Evolutionary conservation across 2,888 invertebrate genomes (phyloP).

Genomic region (Agrochola macilenta): DNA sequence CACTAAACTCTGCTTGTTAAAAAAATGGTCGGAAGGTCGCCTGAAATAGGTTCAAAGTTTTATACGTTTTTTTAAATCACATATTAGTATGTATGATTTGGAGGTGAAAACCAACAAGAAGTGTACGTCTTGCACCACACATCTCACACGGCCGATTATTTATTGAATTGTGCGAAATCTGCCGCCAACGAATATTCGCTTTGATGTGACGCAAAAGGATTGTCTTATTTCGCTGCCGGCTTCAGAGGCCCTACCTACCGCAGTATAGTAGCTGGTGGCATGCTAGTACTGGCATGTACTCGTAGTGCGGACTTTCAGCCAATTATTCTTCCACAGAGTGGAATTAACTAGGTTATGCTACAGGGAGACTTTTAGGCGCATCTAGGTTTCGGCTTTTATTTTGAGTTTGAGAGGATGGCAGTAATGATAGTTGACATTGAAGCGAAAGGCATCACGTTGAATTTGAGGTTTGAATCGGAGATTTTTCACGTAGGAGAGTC

Average conservation of each 20-base stretch:
- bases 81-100: background rate
- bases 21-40: background rate
- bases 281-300: slow-evolving; percentile 10
- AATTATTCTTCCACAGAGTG: slow-evolving; percentile 38
- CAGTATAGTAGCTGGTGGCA: background rate
- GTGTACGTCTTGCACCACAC: slow-evolving; percentile 50
- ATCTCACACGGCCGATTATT: slow-evolving; percentile 73
- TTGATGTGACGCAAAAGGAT: slow-evolving; percentile 75
- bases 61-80: background rate
- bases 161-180: slow-evolving; percentile 79
- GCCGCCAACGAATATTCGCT: slow-evolving; percentile 70
- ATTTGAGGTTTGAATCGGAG: background rate
- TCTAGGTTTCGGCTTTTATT: slow-evolving; percentile 8
- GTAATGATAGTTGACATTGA: slow-evolving; percentile 21
- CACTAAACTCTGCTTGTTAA: background rate
- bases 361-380: slow-evolving; percentile 27
- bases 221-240: slow-evolving; percentile 68
- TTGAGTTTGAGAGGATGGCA: slow-evolving; percentile 7
- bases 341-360: slow-evolving; percentile 38
- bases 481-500: background rate
- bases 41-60: background rate
- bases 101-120: background rate
- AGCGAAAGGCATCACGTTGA: background rate
- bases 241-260: slow-evolving; percentile 6
- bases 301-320: slow-evolving; percentile 23